Evolutionary conservation across 2,888 invertebrate species (phyloP).

Genomic region (Eilema caniola): DNA sequence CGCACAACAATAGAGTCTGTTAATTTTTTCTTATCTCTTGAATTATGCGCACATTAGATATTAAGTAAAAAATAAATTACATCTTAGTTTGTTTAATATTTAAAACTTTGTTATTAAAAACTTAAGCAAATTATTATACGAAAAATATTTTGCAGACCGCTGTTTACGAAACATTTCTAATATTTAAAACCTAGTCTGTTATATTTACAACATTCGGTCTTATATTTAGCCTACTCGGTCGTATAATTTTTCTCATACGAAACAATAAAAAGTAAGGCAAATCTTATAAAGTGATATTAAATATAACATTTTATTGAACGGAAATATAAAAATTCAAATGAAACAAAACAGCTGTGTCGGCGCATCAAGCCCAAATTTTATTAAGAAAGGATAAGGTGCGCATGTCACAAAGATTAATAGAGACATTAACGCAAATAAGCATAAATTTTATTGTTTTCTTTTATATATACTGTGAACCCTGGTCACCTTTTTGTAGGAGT

Average conservation of each 20-base stretch:
- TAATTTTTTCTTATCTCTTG: neutral
- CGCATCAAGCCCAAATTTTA: constrained; percentile 49
- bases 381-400: constrained; percentile 61
- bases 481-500: constrained; percentile 75
- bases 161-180: neutral
- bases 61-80: neutral
- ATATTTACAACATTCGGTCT: no score
- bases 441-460: constrained; percentile 69
- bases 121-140: neutral
- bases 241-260: neutral
- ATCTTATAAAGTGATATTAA: constrained; percentile 13
- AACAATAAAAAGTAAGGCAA: constrained; percentile 10
- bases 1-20: neutral
- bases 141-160: neutral
- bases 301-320: constrained; percentile 56
- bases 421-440: constrained; percentile 81
- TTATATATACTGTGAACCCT: constrained; percentile 56
- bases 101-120: neutral
- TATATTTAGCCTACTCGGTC: neutral
- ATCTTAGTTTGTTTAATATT: neutral
- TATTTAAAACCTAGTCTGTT: neutral
- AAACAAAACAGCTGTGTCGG: constrained; percentile 70
- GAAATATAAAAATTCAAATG: constrained; percentile 73
- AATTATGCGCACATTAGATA: constrained; percentile 9
- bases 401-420: constrained; percentile 76